Conservation (phyloP, 2,888 invertebrate species). For the Drosophila kuntzei region DNA sequence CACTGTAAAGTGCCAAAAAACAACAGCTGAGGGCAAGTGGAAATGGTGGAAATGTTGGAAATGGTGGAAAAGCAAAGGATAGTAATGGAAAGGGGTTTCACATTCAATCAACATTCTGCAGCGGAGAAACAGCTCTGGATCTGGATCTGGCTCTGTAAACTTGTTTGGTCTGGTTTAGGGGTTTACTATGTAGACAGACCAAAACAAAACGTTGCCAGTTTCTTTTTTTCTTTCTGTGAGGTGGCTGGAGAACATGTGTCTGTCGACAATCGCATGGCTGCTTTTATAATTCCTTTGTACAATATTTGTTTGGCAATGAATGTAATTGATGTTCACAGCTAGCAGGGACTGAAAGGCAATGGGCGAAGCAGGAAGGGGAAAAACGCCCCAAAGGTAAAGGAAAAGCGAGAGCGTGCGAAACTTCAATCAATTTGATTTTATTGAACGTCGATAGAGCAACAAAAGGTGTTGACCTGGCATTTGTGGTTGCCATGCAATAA, state of each 20-base stretch:
- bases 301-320: constrained; percentile 81
- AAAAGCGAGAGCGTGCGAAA: constrained; percentile 56
- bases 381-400: constrained; percentile 6
- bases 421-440: constrained; percentile 70
- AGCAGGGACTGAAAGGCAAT: constrained; percentile 12
- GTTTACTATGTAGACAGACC: constrained; percentile 56
- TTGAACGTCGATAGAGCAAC: constrained; percentile 53
- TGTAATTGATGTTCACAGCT: constrained; percentile 82
- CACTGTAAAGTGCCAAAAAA: constrained; percentile 58
- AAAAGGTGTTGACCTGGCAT: constrained; percentile 62
- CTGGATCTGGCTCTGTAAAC: constrained; percentile 16
- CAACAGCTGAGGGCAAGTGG: constrained; percentile 22
- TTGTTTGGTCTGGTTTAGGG: constrained; percentile 29
- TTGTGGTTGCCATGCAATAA: constrained; percentile 50
- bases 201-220: constrained; percentile 57
- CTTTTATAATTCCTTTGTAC: constrained; percentile 75
- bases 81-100: constrained; percentile 19
- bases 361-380: not conserved
- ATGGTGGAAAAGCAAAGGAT: constrained; percentile 7
- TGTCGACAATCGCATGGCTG: constrained; percentile 56
- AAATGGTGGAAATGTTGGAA: constrained; percentile 16
- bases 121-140: constrained; percentile 31
- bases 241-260: constrained; percentile 48
- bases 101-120: constrained; percentile 68
- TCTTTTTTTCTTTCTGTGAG: not conserved